phyloP scores from a whole-genome alignment of 2,113 vertebrate genomes.

The Ophthalmolycus amberensis region DNA sequence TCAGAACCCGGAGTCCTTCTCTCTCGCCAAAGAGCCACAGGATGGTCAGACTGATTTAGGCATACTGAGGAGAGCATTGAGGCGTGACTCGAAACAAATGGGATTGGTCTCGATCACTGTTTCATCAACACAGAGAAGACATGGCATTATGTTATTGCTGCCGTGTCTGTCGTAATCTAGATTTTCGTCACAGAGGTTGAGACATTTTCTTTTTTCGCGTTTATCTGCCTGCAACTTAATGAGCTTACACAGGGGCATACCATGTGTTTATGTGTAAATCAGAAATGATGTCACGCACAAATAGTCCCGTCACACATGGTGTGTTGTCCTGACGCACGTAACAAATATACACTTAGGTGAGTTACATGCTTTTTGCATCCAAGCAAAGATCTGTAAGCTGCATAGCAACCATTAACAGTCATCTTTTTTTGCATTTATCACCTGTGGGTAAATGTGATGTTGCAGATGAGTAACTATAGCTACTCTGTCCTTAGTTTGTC shows the following conservation, averaged over 20 bases:
- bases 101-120: constrained; percentile 62
- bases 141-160: constrained; percentile 57
- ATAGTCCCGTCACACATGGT: background rate
- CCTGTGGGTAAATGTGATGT: constrained; percentile 25
- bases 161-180: constrained; percentile 61
- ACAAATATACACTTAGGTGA: background rate
- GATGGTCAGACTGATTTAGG: constrained; percentile 3
- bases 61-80: constrained; percentile 26
- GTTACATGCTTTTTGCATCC: constrained; percentile 24
- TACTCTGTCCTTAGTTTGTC: constrained; percentile 43
- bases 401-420: constrained; percentile 32
- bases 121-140: constrained; percentile 59
- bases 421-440: constrained; percentile 13
- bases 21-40: background rate
- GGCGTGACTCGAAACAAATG: constrained; percentile 60
- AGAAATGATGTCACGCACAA: background rate
- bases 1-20: background rate
- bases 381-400: constrained; percentile 12
- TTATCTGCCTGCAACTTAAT: constrained; percentile 43
- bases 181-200: constrained; percentile 37
- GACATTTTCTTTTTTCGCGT: constrained; percentile 9
- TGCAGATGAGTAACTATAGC: constrained; percentile 59
- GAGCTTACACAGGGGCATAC: constrained; percentile 16
- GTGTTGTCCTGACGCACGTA: background rate
- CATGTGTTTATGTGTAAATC: background rate